Base-by-base conservation (phyloP, 1,140 invertebrate species). In the Drosophila elegans region DNA sequence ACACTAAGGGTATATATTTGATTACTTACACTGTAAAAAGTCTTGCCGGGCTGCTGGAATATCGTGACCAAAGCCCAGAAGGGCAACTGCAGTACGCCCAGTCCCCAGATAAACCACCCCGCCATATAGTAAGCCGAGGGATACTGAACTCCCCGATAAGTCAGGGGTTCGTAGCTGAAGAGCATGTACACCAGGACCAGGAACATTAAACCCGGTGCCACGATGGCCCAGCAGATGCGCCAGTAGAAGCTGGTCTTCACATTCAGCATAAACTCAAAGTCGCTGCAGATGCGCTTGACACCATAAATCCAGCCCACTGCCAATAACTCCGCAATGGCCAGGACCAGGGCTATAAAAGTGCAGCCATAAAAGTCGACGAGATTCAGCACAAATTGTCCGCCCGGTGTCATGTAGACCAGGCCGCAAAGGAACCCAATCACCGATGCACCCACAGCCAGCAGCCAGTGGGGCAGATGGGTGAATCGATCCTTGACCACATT, bases 331-430 rank as follows among this genome's bases (percentile, higher is more conserved):
- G 95, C 93, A 10, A 95, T 95, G 5, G 96, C 96, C 32, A 97
- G 93, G 53, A 97, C 94, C 56, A 97, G 94, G 16, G 96, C 95
- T 53, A 97, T 94, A 74, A 97, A 96, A 2, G 96, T 96, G 29
- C 96, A 96, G 7, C 96, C 97, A 90, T 96, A 98, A 80, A 95
- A 95, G 91, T 98, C 97, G 34, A 98, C 95, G 13, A 98, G 92
- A 57, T 95, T 96, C 29, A 98, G 93, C 36, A 98, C 95, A 84
- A 96, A 97, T 85, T 97, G 96, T 1, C 98, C 97, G 52, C 97
- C 97, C 55, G 96, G 96, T 11, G 96, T 97, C 51, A 96, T 94
- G 77, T 96, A 97, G 13, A 97, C 93, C 3, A 96, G 92, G 7
- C 96, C 96, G 45, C 95, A 81, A 0, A 95, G 84, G 78, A 97